These are phyloP conservation scores for Drosophila paucipuncta DNA, from an alignment of 2,888 invertebrate species.

Conservation along the genomic window DNA sequence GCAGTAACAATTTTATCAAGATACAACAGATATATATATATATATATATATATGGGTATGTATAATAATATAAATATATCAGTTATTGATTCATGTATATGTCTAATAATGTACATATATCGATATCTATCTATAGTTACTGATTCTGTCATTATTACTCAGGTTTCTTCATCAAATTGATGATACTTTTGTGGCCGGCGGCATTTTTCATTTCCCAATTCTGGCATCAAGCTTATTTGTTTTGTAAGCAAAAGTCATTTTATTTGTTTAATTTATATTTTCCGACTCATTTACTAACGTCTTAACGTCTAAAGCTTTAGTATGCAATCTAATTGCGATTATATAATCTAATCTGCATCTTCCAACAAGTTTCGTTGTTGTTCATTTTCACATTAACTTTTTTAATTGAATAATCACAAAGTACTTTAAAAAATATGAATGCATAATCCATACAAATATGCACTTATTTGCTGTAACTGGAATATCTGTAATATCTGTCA, in stretches of 20 bases:
- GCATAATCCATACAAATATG: not conserved
- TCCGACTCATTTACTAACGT: not conserved
- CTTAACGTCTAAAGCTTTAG: not conserved
- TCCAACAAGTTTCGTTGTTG: not conserved
- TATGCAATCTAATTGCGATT: not conserved
- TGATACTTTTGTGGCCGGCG: not conserved
- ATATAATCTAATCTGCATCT: not conserved
- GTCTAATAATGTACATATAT: not conserved
- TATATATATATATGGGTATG: not conserved
- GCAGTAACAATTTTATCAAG: accelerated
- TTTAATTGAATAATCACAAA: not conserved
- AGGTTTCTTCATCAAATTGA: not conserved
- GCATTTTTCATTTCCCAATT: not conserved
- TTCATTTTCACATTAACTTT: not conserved
- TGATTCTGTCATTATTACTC: not conserved
- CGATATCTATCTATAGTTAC: not conserved
- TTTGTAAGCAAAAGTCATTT: not conserved
- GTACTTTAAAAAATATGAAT: not conserved
- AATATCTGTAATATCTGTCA: not conserved
- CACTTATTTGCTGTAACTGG: not conserved
- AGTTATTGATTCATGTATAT: not conserved
- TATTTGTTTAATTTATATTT: not conserved
- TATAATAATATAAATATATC: not conserved
- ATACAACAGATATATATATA: not conserved
- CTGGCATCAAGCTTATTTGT: not conserved